phyloP scores from a whole-genome alignment of 2,113 vertebrate species.

The Oriolus oriolus region DNA sequence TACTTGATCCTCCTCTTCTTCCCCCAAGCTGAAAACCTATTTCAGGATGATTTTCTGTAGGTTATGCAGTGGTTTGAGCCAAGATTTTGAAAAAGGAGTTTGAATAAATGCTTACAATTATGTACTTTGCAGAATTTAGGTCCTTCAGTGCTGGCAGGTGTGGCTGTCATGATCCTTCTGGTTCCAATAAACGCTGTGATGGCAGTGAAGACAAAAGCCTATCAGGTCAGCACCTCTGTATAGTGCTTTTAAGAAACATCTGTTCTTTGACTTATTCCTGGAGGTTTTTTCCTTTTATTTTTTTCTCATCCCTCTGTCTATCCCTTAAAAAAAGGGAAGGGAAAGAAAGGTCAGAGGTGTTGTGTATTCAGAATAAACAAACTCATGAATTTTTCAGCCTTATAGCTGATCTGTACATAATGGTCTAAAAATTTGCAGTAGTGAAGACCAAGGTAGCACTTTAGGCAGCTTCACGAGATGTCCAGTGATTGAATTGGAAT shows the following conservation, averaged over 20 bases:
- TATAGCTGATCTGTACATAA: background rate
- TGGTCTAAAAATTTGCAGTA: background rate
- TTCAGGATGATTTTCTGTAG: background rate
- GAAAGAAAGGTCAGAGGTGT: background rate
- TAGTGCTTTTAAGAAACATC: background rate
- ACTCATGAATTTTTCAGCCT: background rate
- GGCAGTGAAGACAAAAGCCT: constrained; percentile 96
- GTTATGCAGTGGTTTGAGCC: background rate
- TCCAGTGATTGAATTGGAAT: background rate
- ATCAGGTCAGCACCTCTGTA: constrained; percentile 79
- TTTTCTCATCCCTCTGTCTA: background rate
- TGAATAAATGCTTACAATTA: background rate
- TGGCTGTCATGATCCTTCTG: constrained; percentile 94
- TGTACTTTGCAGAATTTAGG: constrained; percentile 82
- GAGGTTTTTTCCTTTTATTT: background rate
- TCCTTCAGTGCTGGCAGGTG: constrained; percentile 88
- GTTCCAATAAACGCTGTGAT: constrained; percentile 92
- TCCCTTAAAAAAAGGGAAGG: background rate
- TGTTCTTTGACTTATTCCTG: background rate
- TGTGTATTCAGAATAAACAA: background rate
- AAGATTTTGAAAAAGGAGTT: background rate
- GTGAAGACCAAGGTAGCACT: background rate
- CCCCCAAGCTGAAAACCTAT: background rate
- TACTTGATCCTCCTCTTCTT: background rate
- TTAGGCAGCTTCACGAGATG: background rate